These are phyloP conservation scores for Neolamprologus devosi DNA, from an alignment of 2,113 vertebrate genomes.

Conservation along the genomic window DNA sequence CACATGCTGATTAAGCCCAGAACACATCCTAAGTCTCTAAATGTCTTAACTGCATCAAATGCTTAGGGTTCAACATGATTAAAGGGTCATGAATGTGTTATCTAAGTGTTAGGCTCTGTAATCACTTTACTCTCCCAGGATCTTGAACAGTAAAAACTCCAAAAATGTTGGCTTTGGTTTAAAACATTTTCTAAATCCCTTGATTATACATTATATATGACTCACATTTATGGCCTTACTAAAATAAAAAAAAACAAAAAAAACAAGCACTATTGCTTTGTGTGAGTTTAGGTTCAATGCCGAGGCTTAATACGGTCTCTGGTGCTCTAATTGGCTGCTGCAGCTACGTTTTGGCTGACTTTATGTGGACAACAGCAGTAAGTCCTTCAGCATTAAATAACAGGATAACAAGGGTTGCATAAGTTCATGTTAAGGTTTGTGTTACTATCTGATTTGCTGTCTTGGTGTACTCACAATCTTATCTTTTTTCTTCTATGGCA, in stretches of 20 bases:
- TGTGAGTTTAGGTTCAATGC: neutral
- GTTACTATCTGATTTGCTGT: neutral
- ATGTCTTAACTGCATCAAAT: neutral
- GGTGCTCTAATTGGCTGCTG: neutral
- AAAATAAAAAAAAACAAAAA: accelerated
- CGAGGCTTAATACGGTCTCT: neutral
- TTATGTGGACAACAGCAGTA: neutral
- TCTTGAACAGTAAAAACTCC: neutral
- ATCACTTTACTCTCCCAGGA: neutral
- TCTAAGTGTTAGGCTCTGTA: neutral
- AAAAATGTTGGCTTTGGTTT: neutral
- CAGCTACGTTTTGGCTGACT: neutral
- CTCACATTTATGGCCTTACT: neutral
- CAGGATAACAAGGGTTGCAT: neutral
- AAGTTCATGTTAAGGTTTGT: neutral
- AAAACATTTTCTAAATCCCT: neutral
- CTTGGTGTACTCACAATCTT: neutral
- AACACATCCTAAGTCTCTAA: neutral
- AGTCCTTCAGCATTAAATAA: neutral
- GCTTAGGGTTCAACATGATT: neutral
- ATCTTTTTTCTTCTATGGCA: neutral
- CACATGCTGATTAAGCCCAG: neutral
- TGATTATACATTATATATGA: neutral
- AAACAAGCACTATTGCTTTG: neutral
- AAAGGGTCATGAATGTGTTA: neutral